A percentile compares a stretch with the other conserved stretches of the same genome.
These are phyloP conservation scores for Amphibalanus amphitrite DNA, from an alignment of 1,140 invertebrate genomes.

Conservation along the genomic window DNA sequence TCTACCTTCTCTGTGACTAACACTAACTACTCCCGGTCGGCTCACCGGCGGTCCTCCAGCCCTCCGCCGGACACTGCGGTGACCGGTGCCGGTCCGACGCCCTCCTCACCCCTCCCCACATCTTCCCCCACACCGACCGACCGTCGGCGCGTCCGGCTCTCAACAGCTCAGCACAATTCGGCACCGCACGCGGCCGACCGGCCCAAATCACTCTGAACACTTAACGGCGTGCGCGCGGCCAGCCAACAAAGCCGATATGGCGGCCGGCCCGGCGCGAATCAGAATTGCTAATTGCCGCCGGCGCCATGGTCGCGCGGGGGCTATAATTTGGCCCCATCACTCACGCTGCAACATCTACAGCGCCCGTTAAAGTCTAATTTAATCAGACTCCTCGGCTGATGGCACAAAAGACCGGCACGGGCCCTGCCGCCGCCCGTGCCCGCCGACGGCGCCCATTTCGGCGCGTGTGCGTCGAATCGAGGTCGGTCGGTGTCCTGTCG, in stretches of 20 bases:
- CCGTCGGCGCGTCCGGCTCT: background rate
- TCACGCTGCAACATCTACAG: background rate
- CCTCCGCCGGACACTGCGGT: background rate
- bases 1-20: no score
- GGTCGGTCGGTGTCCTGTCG: no score
- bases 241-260: background rate
- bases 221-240: background rate
- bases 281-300: background rate
- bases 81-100: background rate
- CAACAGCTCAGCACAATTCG: no score
- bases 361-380: background rate
- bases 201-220: no score
- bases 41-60: no score
- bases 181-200: no score
- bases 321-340: background rate
- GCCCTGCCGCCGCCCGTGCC: no score
- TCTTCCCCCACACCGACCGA: background rate
- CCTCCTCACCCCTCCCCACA: background rate
- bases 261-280: background rate
- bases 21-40: no score
- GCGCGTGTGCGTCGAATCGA: background rate
- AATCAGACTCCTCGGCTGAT: background rate
- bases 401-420: background rate
- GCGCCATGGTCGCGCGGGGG: background rate
- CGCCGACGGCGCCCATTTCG: background rate